phyloP scores from a whole-genome alignment of 2,888 invertebrate genomes.

The Drepana falcataria region DNA sequence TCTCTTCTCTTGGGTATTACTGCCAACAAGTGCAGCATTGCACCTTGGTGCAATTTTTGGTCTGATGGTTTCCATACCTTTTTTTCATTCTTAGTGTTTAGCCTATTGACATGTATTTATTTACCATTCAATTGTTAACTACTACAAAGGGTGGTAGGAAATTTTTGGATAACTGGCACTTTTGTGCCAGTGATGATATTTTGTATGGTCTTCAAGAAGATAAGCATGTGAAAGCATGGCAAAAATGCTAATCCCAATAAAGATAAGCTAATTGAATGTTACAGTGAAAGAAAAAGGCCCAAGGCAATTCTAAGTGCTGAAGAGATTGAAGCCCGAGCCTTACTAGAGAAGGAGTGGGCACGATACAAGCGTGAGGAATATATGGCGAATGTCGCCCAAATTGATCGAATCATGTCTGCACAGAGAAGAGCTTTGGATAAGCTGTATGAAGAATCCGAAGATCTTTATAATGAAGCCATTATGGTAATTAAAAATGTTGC shows the following conservation, averaged over 20 bases:
- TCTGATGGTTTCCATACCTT: no score
- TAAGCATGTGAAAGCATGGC: background rate
- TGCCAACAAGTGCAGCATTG: no score
- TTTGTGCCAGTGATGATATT: no score
- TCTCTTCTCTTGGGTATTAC: no score
- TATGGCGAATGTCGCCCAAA: conserved; percentile 81
- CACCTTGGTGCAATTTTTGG: no score
- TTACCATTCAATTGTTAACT: no score
- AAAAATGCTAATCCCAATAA: background rate
- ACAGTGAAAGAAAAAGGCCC: conserved; percentile 69
- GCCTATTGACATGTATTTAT: no score
- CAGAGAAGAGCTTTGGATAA: conserved; percentile 90
- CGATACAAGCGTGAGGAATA: conserved; percentile 82
- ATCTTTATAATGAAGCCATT: conserved; percentile 92
- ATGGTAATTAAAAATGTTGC: conserved; percentile 70
- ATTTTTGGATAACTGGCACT: no score
- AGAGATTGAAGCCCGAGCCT: conserved; percentile 80
- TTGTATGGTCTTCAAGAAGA: no score
- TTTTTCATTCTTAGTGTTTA: no score
- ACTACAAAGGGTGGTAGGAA: no score
- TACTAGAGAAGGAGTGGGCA: conserved; percentile 87
- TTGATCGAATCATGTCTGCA: conserved; percentile 82
- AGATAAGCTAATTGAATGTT: conserved; percentile 4
- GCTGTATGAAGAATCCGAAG: conserved; percentile 88
- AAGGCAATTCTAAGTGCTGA: conserved; percentile 70